Conservation (phyloP, 2,113 vertebrate species). For the Indicator maculatus region DNA sequence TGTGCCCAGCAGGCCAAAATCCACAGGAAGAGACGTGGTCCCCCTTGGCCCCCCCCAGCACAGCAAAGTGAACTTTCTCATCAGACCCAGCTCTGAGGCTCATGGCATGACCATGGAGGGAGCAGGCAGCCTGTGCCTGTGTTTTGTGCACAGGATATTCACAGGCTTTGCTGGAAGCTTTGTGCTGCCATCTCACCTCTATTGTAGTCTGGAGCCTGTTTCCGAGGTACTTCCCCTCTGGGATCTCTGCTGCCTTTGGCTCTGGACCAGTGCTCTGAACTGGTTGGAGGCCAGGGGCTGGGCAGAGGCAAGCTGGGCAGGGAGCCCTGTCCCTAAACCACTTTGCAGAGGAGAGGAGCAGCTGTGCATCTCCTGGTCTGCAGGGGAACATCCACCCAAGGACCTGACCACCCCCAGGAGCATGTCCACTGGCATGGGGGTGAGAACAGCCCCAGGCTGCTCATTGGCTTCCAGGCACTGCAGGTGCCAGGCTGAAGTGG, state of each 20-base stretch:
- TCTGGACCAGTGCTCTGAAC: accelerated
- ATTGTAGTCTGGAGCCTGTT: slow-evolving; percentile 62
- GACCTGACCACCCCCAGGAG: neutral
- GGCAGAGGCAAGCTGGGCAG: neutral
- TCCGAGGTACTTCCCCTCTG: slow-evolving; percentile 66
- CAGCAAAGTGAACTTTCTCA: slow-evolving; percentile 35
- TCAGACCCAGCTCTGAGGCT: neutral
- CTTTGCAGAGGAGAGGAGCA: neutral
- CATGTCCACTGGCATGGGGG: accelerated
- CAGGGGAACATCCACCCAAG: neutral
- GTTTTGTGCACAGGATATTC: slow-evolving; percentile 67
- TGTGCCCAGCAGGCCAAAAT: neutral
- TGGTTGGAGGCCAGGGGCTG: neutral
- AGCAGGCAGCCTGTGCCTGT: neutral
- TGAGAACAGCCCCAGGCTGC: neutral
- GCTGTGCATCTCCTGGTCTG: neutral
- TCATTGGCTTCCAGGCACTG: neutral
- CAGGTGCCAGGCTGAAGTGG: neutral
- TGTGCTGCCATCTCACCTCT: slow-evolving; percentile 32
- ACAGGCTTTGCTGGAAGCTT: slow-evolving; percentile 20
- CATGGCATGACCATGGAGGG: neutral
- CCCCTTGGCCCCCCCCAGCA: neutral
- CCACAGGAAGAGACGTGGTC: neutral
- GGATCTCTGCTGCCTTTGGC: slow-evolving; percentile 56
- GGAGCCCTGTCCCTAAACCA: neutral